These are phyloP conservation scores for Sterna hirundo DNA, from an alignment of 2,113 vertebrate genomes.

Conservation along the genomic window DNA sequence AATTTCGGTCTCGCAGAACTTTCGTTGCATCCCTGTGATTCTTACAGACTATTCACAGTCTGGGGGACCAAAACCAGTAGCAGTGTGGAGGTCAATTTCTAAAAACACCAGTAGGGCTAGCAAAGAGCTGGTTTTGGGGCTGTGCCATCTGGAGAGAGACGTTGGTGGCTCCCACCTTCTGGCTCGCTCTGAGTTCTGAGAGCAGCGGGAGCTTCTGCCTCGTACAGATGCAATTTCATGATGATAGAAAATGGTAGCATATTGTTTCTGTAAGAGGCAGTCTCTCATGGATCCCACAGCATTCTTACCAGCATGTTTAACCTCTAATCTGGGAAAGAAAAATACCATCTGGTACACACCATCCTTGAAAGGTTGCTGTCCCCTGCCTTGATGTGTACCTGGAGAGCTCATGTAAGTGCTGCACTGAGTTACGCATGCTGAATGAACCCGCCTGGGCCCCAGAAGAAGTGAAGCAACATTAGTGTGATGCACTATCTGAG, in stretches of 20 bases:
- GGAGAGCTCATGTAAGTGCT: background rate
- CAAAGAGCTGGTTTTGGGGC: conserved; percentile 29
- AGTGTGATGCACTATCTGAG: background rate
- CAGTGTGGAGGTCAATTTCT: background rate
- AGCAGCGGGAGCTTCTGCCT: conserved; percentile 50
- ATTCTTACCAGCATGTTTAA: conserved; percentile 62
- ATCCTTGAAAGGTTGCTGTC: conserved; percentile 48
- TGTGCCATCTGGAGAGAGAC: conserved; percentile 50
- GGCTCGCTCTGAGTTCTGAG: conserved; percentile 16
- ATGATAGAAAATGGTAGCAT: conserved; percentile 64
- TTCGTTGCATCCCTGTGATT: background rate
- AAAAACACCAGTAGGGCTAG: conserved; percentile 8
- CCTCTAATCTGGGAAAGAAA: conserved; percentile 55
- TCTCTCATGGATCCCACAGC: conserved; percentile 35
- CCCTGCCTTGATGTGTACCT: conserved; percentile 11
- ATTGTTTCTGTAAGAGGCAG: conserved; percentile 63
- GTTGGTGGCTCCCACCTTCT: conserved; percentile 50
- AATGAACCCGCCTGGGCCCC: background rate
- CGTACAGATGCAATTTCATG: conserved; percentile 58
- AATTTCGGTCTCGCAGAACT: background rate
- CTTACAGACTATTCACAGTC: background rate
- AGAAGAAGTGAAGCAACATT: background rate
- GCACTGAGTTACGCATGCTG: background rate
- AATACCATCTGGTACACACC: conserved; percentile 52
- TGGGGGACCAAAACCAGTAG: background rate